These are phyloP conservation scores for Leucoma salicis DNA, from an alignment of 2,888 invertebrate genomes.

Conservation along the genomic window DNA sequence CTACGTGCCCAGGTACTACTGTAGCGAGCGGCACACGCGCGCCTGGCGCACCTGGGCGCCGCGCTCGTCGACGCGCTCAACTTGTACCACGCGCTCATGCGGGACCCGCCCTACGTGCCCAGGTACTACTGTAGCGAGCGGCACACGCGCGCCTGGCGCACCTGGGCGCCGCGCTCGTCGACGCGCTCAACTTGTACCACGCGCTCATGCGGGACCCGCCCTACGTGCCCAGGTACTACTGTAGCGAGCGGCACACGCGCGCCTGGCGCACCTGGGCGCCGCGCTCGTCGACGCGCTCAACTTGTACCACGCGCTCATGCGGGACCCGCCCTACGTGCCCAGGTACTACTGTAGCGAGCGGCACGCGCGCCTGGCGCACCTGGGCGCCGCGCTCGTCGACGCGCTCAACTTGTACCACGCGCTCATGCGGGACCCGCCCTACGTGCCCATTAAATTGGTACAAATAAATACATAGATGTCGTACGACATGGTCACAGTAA, in stretches of 20 bases:
- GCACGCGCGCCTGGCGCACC: neutral
- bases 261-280: conserved; percentile 41
- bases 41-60: conserved; percentile 63
- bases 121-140: conserved; percentile 63
- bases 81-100: conserved; percentile 58
- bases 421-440: no score
- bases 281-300: conserved; percentile 17
- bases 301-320: conserved; percentile 33
- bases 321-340: conserved; percentile 19
- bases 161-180: conserved; percentile 16
- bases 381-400: neutral
- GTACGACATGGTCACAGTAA: no score
- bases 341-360: neutral
- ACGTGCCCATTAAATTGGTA: no score
- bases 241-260: conserved; percentile 39
- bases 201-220: conserved; percentile 56
- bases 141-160: conserved; percentile 50
- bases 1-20: conserved; percentile 58
- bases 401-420: no score
- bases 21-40: conserved; percentile 51
- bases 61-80: conserved; percentile 59
- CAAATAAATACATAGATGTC: no score
- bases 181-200: conserved; percentile 51
- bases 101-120: conserved; percentile 63
- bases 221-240: conserved; percentile 47